These are phyloP conservation scores for Punctoribates punctum DNA, from an alignment of 2,888 invertebrate species.

Conservation along the genomic window DNA sequence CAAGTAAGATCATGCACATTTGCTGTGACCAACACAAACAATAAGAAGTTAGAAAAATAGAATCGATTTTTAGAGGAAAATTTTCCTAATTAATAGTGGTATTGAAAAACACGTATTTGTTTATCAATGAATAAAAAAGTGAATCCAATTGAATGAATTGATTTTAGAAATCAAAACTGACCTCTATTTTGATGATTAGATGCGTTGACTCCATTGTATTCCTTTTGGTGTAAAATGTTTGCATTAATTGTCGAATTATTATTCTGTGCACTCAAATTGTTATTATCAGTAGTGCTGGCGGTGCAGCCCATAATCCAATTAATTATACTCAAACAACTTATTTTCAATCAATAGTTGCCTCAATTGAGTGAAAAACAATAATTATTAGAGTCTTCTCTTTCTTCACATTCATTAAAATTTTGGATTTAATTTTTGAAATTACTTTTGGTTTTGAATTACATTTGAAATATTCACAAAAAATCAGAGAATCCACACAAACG, in stretches of 20 bases:
- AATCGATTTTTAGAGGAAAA: too few relatives aligned
- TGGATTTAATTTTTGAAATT: background rate
- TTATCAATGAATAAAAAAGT: background rate
- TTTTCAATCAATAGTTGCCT: background rate
- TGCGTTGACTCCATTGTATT: background rate
- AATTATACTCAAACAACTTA: background rate
- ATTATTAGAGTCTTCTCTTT: too few relatives aligned
- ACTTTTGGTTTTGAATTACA: too few relatives aligned
- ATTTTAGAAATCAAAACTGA: background rate
- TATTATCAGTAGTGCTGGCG: background rate
- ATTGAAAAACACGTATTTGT: background rate
- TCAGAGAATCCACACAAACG: too few relatives aligned
- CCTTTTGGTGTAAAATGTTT: background rate
- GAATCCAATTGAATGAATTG: background rate
- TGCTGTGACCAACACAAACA: too few relatives aligned
- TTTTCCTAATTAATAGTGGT: too few relatives aligned
- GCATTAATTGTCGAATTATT: background rate
- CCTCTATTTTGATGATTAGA: background rate
- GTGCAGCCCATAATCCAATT: background rate
- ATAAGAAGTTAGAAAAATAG: background rate
- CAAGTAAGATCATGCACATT: too few relatives aligned
- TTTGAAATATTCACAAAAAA: too few relatives aligned
- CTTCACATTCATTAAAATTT: background rate
- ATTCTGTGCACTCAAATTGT: background rate
- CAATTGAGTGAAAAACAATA: too few relatives aligned